Conservation (phyloP, 2,797 vertebrate species). For the Discoglossus pictus region DNA sequence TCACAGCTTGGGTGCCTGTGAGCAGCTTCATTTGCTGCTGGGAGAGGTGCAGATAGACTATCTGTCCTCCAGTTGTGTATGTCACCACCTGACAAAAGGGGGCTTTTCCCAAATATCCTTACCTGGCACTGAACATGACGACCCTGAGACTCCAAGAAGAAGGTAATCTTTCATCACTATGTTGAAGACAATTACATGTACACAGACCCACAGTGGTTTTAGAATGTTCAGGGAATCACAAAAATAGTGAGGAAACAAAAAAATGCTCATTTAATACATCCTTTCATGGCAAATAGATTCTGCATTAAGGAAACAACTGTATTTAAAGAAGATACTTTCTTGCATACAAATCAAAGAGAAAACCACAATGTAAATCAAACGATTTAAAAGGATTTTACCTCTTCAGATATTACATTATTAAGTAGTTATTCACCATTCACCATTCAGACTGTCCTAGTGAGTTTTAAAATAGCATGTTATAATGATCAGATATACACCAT, state of each 20-base stretch:
- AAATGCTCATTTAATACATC: conserved; percentile 78
- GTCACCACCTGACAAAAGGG: conserved; percentile 82
- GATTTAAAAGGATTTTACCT: too few relatives aligned
- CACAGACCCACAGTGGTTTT: conserved; percentile 57
- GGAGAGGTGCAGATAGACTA: conserved; percentile 69
- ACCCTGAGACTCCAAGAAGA: conserved; percentile 93
- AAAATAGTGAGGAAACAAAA: conserved; percentile 62
- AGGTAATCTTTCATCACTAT: conserved; percentile 96
- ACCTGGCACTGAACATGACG: conserved; percentile 88
- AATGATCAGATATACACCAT: too few relatives aligned
- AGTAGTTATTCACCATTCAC: too few relatives aligned
- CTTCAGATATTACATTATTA: too few relatives aligned
- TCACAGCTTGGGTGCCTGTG: conserved; percentile 72
- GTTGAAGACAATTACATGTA: conserved; percentile 76
- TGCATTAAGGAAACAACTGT: conserved; percentile 61
- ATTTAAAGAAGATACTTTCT: too few relatives aligned
- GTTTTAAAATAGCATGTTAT: too few relatives aligned
- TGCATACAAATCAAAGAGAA: too few relatives aligned
- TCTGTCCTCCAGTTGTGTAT: conserved; percentile 72
- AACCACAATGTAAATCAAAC: too few relatives aligned
- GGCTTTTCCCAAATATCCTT: conserved; percentile 82
- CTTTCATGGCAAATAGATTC: conserved; percentile 56
- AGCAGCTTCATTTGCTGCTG: conserved; percentile 76
- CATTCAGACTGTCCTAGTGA: too few relatives aligned
- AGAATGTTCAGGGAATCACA: conserved; percentile 66